These are phyloP conservation scores for Tragopan temminckii DNA, from an alignment of 2,797 vertebrate genomes.

Conservation along the genomic window DNA sequence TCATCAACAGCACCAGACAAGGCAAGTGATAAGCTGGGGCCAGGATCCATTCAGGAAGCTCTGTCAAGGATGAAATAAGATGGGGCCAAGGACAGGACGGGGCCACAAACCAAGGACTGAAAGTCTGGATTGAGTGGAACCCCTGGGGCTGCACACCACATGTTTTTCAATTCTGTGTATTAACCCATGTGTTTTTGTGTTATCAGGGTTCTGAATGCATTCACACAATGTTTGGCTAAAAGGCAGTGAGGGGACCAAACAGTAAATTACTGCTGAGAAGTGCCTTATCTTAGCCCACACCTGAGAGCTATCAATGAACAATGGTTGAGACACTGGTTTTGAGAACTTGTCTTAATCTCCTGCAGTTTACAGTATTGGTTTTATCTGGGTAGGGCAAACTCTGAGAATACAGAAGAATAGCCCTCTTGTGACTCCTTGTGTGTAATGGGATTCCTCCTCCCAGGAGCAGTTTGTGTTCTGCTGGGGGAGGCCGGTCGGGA, in stretches of 20 bases:
- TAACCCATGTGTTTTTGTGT: neutral
- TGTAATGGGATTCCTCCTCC: neutral
- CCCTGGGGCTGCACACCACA: too few relatives aligned
- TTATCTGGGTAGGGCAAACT: constrained; percentile 62
- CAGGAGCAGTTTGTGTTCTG: neutral
- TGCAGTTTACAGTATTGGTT: constrained; percentile 53
- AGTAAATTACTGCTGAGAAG: constrained; percentile 2
- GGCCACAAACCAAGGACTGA: neutral
- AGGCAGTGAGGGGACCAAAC: neutral
- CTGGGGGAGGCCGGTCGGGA: neutral
- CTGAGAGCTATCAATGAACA: constrained; percentile 33
- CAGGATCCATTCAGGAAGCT: neutral
- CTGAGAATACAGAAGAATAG: constrained; percentile 35
- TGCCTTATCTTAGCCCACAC: constrained; percentile 53
- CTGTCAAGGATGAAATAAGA: neutral
- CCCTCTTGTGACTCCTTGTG: constrained; percentile 6
- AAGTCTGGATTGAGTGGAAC: neutral
- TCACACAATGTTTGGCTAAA: neutral
- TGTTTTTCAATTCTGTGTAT: neutral
- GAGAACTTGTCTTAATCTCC: constrained; percentile 54
- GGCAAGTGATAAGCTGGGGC: too few relatives aligned
- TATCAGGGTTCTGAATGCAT: neutral
- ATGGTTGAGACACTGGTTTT: constrained; percentile 47
- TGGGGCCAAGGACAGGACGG: rapidly evolving
- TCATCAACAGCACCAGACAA: neutral